Base-by-base conservation (phyloP, 2,888 invertebrate species). In the Dryadula phaetusa region DNA sequence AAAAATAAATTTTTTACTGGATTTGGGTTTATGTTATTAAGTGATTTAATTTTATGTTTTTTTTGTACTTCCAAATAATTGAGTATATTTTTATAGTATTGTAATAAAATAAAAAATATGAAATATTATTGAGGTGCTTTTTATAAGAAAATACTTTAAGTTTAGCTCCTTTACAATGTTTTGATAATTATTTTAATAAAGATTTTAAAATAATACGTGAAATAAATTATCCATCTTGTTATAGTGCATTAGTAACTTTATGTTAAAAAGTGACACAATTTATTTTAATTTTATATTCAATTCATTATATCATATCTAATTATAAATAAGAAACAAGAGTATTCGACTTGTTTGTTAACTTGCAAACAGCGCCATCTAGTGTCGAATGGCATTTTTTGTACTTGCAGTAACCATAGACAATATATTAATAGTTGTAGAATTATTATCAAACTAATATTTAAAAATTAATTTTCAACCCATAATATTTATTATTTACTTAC, bases 391-490 rank as follows among this genome's bases (percentile, higher is more conserved):
- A 12, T 61, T 62, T 66, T 20, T 67, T 81, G 84, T 83, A 83
- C 82, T 86, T 83, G 84, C 82, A 82, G 10, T 70, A 6, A 8
- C 25, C 84, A 86, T 83, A 85, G 83, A 84, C 81, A 80, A 69
- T 3, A n/a, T 44, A 25, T 8, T 49, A 6, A 25, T 25, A 25
- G 0, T 12, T 20, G 20, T 46, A 12, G 3, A 3, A 14, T n/a
- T 8, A 20, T 3, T 25, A 49, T n/a, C 14, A n/a, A n/a, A 47
- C 22, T 47, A n/a, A 49, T 7, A 25, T 6, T n/a, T 25, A 22
- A 25, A 25, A 6, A 49, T 49, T 6, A 12, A 49, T 47, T 22
- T 25, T 7, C n/a, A 32, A 8, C 1, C 28, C n/a, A 14, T 3
- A 20, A 1, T 44, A 14, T 44, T 44, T 44, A 20, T 6, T 44